Evolutionary conservation across 2,797 vertebrate genomes (phyloP).

Genomic region (Streptopelia turtur): DNA sequence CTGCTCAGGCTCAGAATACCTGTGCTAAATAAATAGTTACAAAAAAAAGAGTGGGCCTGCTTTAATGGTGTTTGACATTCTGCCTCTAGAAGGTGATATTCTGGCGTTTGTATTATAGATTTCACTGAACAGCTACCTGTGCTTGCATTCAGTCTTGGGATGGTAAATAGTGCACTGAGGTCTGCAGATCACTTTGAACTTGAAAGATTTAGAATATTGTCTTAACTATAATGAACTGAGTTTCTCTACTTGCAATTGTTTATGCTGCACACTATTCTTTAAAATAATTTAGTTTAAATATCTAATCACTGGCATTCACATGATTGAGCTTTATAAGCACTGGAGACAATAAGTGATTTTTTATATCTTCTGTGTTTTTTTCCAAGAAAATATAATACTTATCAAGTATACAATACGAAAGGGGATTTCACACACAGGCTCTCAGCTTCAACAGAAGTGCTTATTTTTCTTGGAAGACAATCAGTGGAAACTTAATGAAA

Average conservation of each 20-base stretch:
- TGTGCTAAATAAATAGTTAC: conserved; percentile 10
- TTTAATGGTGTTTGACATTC: background rate
- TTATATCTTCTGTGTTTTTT: background rate
- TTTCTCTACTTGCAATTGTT: background rate
- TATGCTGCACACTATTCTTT: background rate
- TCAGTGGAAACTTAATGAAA: background rate
- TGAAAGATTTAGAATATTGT: background rate
- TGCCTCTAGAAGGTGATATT: background rate
- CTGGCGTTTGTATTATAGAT: background rate
- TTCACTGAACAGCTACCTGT: background rate
- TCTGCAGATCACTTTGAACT: background rate
- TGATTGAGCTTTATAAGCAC: background rate
- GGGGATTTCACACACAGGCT: background rate
- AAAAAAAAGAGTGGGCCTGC: background rate
- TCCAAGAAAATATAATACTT: background rate
- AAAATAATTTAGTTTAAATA: background rate
- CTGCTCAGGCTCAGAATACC: background rate
- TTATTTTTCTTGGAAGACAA: background rate
- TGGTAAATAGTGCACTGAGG: background rate
- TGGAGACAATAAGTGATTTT: background rate
- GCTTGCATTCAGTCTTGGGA: background rate
- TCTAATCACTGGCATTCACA: background rate
- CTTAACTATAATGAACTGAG: background rate
- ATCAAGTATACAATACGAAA: background rate
- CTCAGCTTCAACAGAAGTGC: background rate